phyloP scores from a whole-genome alignment of 2,888 invertebrate species.

The Adineta ricciae region DNA sequence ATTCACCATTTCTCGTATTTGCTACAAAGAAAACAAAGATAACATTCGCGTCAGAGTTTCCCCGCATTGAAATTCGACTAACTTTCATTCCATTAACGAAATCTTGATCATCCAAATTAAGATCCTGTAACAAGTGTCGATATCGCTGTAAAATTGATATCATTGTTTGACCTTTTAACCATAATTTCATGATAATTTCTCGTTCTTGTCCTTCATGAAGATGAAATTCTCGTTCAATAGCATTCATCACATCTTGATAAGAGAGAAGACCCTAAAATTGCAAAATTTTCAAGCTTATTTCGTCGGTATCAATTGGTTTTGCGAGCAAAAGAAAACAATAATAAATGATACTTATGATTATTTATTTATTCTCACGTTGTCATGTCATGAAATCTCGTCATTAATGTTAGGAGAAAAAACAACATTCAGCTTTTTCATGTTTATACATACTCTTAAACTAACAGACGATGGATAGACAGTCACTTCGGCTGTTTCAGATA shows the following conservation, averaged over 20 bases:
- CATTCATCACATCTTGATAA: constrained; percentile 2
- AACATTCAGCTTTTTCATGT: background rate
- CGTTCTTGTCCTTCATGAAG: constrained; percentile 20
- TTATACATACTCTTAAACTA: constrained; percentile 1
- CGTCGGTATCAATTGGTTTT: too few relatives aligned
- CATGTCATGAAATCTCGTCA: background rate
- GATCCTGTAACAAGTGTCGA: background rate
- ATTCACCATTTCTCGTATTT: constrained; percentile 6
- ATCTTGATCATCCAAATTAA: constrained; percentile 17
- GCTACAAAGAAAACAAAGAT: background rate
- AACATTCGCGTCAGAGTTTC: background rate
- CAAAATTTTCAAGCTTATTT: background rate
- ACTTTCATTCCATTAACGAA: background rate
- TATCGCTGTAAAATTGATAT: background rate
- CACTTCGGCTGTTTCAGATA: constrained; percentile 7
- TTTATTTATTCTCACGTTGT: background rate
- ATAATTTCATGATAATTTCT: constrained; percentile 15
- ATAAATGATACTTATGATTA: background rate
- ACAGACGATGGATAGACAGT: background rate
- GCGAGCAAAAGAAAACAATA: background rate
- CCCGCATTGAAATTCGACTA: background rate
- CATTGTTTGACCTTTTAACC: constrained; percentile 9
- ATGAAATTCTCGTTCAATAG: constrained; percentile 22
- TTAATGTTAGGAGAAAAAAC: background rate
- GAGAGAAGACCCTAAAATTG: background rate